Conservation (phyloP, 2,113 vertebrate genomes). For the Pituophis catenifer region DNA sequence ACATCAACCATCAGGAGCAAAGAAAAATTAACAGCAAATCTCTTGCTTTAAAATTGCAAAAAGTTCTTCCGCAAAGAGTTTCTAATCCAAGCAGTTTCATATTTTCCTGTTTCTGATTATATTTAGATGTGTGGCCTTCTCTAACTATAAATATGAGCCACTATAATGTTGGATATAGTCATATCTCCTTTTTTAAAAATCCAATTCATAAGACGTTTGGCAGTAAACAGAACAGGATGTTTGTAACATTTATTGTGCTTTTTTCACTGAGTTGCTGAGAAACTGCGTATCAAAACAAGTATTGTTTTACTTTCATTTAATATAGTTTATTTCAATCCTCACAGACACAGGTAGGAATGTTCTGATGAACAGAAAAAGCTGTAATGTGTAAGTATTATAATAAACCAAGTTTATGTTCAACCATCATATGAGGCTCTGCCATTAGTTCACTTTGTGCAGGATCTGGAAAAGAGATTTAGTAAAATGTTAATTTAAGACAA, state of each 20-base stretch:
- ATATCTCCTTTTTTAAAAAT: conserved; percentile 38
- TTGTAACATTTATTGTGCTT: conserved; percentile 63
- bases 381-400: conserved; percentile 66
- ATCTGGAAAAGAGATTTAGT: conserved; percentile 75
- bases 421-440: conserved; percentile 94
- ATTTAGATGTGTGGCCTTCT: conserved; percentile 35
- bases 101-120: conserved; percentile 26
- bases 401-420: conserved; percentile 88
- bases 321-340: conserved; percentile 43
- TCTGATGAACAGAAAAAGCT: neutral
- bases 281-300: conserved; percentile 43
- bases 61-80: conserved; percentile 41
- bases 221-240: conserved; percentile 55
- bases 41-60: conserved; percentile 33
- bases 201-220: conserved; percentile 54
- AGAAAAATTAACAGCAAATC: conserved; percentile 44
- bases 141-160: conserved; percentile 45
- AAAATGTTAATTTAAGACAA: conserved; percentile 9
- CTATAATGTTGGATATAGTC: conserved; percentile 55
- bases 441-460: conserved; percentile 88
- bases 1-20: conserved; percentile 50
- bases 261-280: conserved; percentile 58
- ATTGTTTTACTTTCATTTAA: conserved; percentile 44
- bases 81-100: conserved; percentile 31
- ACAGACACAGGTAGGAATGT: conserved; percentile 39